A percentile compares a stretch with the other conserved stretches of the same genome.
Evolutionary conservation across 2,888 invertebrate species (phyloP).

Genomic region (Cephus spinipes): DNA sequence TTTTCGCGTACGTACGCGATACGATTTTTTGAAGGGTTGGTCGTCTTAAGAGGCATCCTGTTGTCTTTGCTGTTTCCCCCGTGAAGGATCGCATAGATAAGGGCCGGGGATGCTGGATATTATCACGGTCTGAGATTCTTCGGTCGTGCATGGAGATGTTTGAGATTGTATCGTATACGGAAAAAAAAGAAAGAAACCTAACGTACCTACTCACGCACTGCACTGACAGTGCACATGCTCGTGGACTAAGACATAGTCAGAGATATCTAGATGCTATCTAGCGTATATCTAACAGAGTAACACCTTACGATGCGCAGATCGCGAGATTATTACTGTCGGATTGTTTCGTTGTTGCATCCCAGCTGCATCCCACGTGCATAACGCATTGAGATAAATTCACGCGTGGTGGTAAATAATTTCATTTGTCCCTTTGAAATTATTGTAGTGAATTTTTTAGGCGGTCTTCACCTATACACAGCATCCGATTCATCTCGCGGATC

Average conservation of each 20-base stretch:
- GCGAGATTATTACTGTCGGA: slow-evolving; percentile 10
- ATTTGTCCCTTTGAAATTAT: not conserved
- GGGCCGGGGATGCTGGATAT: slow-evolving; percentile 15
- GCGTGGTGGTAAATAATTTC: not conserved
- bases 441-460: not conserved
- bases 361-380: not conserved
- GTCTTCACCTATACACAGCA: not conserved
- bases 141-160: slow-evolving; percentile 40
- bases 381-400: not conserved
- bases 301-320: slow-evolving; percentile 28
- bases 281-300: slow-evolving; percentile 40
- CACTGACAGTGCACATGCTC: not conserved
- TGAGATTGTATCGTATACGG: slow-evolving; percentile 40
- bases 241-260: slow-evolving; percentile 31
- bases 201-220: not conserved
- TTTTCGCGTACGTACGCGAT: not conserved
- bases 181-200: slow-evolving; percentile 29
- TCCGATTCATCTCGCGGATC: not conserved
- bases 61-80: not conserved
- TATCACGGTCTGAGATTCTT: slow-evolving; percentile 10
- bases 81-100: slow-evolving; percentile 13
- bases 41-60: not conserved
- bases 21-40: not conserved
- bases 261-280: slow-evolving; percentile 38
- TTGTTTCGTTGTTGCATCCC: not conserved